Conservation (phyloP, 2,113 vertebrate genomes). For the Pithys albifrons region DNA sequence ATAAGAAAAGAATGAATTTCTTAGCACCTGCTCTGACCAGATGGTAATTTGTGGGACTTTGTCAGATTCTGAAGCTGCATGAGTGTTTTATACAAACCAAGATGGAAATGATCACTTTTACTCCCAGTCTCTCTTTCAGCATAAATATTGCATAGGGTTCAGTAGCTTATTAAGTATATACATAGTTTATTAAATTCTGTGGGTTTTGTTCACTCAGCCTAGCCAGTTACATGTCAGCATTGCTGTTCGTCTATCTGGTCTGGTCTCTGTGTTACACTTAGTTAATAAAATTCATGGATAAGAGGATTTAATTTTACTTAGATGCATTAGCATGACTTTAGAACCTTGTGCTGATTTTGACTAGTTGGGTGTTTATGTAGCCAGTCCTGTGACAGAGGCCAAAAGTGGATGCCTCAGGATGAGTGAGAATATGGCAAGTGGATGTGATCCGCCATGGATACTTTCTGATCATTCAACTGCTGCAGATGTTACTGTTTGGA, state of each 20-base stretch:
- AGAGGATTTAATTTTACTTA: background rate
- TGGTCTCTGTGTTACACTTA: background rate
- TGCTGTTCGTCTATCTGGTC: background rate
- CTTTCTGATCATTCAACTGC: accelerated
- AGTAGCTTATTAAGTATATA: background rate
- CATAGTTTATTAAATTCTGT: background rate
- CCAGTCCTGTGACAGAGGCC: background rate
- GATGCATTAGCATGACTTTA: background rate
- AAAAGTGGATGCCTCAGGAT: background rate
- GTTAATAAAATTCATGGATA: background rate
- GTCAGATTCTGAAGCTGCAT: background rate
- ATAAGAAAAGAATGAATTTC: background rate
- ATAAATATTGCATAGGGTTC: background rate
- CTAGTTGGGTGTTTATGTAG: background rate
- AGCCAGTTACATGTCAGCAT: background rate
- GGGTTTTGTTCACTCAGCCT: background rate
- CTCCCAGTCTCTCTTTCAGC: background rate
- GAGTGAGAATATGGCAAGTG: background rate
- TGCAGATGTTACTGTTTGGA: background rate
- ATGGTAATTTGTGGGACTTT: slow-evolving; percentile 8
- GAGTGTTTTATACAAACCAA: background rate
- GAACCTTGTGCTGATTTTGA: background rate
- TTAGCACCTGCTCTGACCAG: slow-evolving; percentile 25
- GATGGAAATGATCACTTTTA: background rate
- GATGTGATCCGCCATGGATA: accelerated